phyloP scores from a whole-genome alignment of 2,797 vertebrate species.

The Margarornis squamiger region DNA sequence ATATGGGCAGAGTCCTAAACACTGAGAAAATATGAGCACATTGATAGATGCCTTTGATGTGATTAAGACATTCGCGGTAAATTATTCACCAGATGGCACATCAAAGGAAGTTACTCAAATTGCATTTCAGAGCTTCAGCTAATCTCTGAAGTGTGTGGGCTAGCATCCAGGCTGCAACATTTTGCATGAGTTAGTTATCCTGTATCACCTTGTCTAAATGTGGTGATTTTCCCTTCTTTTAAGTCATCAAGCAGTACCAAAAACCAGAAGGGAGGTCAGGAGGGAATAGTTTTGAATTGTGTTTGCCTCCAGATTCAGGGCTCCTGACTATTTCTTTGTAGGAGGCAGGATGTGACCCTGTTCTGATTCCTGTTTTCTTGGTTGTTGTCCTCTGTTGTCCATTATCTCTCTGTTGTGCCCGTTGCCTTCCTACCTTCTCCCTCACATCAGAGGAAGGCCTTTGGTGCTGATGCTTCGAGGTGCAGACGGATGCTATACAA shows the following conservation, averaged over 20 bases:
- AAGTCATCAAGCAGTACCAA: neutral
- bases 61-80: constrained; percentile 49
- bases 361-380: neutral
- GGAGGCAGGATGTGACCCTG: neutral
- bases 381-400: neutral
- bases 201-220: neutral
- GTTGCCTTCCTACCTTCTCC: neutral
- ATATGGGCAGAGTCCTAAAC: neutral
- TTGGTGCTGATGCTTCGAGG: neutral
- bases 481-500: neutral
- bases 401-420: neutral
- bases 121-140: constrained; percentile 32
- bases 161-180: neutral
- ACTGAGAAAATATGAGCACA: neutral
- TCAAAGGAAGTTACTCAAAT: constrained; percentile 44
- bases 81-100: constrained; percentile 59
- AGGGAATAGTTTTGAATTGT: neutral
- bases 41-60: constrained; percentile 57
- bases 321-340: neutral
- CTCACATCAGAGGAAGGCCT: neutral
- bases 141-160: constrained; percentile 27
- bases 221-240: neutral
- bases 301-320: neutral
- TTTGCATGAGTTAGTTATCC: neutral
- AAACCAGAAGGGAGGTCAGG: neutral